These are phyloP conservation scores for Ictalurus furcatus DNA, from an alignment of 2,113 vertebrate species.

Conservation along the genomic window DNA sequence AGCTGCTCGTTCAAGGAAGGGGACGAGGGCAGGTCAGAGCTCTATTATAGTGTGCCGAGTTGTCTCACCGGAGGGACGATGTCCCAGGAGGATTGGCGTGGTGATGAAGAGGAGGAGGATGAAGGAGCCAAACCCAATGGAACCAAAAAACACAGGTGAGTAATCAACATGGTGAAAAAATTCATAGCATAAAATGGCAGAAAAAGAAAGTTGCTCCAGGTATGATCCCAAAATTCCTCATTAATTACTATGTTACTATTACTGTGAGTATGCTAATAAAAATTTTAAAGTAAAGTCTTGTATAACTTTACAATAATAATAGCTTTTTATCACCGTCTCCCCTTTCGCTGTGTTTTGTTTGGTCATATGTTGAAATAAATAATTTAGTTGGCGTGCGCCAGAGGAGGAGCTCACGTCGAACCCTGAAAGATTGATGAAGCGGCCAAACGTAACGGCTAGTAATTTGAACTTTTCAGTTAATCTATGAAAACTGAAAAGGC, in stretches of 20 bases:
- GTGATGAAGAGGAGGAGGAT: slow-evolving; percentile 70
- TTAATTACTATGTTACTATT: background rate
- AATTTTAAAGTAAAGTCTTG: background rate
- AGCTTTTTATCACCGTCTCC: slow-evolving; percentile 3
- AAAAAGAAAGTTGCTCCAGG: background rate
- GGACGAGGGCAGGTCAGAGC: slow-evolving; percentile 68
- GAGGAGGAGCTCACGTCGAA: slow-evolving; percentile 60
- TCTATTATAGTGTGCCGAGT: slow-evolving; percentile 68
- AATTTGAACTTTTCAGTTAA: slow-evolving; percentile 60
- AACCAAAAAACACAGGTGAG: slow-evolving; percentile 89
- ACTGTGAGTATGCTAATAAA: background rate
- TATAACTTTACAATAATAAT: too few relatives aligned
- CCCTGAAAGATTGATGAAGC: slow-evolving; percentile 73
- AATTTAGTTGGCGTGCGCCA: slow-evolving; percentile 66
- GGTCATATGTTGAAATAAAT: slow-evolving; percentile 62
- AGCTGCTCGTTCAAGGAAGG: slow-evolving; percentile 78
- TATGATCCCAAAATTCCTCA: background rate
- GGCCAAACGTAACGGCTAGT: slow-evolving; percentile 59
- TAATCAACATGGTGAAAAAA: slow-evolving; percentile 33
- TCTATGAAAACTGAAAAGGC: slow-evolving; percentile 29
- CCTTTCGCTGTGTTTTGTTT: slow-evolving; percentile 48
- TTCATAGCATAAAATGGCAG: background rate
- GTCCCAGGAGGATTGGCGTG: slow-evolving; percentile 81
- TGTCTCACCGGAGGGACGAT: slow-evolving; percentile 64
- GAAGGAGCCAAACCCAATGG: slow-evolving; percentile 77